These are phyloP conservation scores for Rhynchophorus ferrugineus DNA, from an alignment of 1,140 invertebrate species.

Conservation along the genomic window DNA sequence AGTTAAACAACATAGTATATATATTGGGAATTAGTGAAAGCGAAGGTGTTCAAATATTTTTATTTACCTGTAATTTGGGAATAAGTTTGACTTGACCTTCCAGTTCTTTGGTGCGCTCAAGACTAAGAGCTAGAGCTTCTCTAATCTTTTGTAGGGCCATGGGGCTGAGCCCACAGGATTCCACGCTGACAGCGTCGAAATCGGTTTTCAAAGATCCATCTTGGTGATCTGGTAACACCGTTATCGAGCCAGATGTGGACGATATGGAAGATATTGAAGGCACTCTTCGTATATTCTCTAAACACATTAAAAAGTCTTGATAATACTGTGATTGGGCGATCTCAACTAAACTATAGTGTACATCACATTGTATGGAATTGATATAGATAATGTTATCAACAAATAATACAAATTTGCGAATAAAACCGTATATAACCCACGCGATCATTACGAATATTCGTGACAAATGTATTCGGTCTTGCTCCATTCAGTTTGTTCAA, in stretches of 20 bases:
- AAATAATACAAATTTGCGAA: slow-evolving; percentile 19
- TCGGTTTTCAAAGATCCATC: slow-evolving; percentile 25
- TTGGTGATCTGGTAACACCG: slow-evolving; percentile 27
- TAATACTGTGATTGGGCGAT: slow-evolving; percentile 4
- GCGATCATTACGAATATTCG: slow-evolving; percentile 15
- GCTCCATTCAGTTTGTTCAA: slow-evolving; percentile 13
- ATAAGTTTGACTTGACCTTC: slow-evolving; percentile 80
- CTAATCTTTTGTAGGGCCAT: slow-evolving; percentile 49
- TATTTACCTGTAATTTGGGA: slow-evolving; percentile 74
- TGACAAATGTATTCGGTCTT: slow-evolving; percentile 1
- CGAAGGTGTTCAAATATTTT: no score
- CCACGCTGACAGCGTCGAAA: slow-evolving; percentile 34
- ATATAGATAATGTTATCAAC: slow-evolving; percentile 26
- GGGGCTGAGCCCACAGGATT: slow-evolving; percentile 33
- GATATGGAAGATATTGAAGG: slow-evolving; percentile 32
- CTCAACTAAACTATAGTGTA: slow-evolving; percentile 4
- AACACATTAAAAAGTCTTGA: slow-evolving; percentile 23
- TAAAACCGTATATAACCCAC: slow-evolving; percentile 14
- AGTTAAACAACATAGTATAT: no score
- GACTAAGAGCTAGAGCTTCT: slow-evolving; percentile 69
- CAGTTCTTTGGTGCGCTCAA: slow-evolving; percentile 68
- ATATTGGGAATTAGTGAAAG: no score
- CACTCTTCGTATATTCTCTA: slow-evolving; percentile 24
- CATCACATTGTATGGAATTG: slow-evolving; percentile 7
- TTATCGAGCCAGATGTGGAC: slow-evolving; percentile 29